These are phyloP conservation scores for Caerostris darwini DNA, from an alignment of 1,140 invertebrate species.

Conservation along the genomic window DNA sequence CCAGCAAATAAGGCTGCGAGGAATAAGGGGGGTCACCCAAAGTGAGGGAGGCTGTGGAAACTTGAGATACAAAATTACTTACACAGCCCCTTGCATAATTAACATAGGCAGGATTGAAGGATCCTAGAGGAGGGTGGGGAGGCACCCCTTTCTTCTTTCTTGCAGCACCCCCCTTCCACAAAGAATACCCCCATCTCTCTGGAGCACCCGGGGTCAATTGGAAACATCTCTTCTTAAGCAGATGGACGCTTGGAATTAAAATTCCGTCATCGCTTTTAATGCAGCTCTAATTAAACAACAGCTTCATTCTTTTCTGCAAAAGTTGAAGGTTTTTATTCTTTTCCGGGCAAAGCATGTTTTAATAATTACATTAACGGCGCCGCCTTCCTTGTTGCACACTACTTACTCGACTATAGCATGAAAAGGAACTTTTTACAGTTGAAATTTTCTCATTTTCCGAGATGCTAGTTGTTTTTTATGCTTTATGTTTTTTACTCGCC, in stretches of 20 bases:
- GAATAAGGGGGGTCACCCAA: conserved; percentile 47
- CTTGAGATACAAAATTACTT: conserved; percentile 76
- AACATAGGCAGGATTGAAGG: conserved; percentile 77
- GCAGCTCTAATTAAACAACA: conserved; percentile 78
- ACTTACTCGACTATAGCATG: conserved; percentile 74
- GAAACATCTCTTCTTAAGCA: conserved; percentile 71
- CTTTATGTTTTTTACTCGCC: conserved; percentile 75
- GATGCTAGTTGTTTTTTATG: conserved; percentile 55
- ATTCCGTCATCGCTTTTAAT: conserved; percentile 78
- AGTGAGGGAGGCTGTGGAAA: conserved; percentile 69
- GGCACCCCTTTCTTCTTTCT: conserved; percentile 58
- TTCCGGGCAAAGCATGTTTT: conserved; percentile 77
- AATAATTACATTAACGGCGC: conserved; percentile 78
- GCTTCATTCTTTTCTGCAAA: conserved; percentile 75
- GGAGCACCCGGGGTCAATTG: conserved; percentile 77
- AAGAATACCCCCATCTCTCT: conserved; percentile 68
- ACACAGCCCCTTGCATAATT: conserved; percentile 76
- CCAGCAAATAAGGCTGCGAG: conserved; percentile 66
- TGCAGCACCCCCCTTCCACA: conserved; percentile 49
- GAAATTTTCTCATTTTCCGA: conserved; percentile 76
- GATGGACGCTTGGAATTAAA: conserved; percentile 77
- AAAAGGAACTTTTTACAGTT: conserved; percentile 76
- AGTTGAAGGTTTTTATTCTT: conserved; percentile 74
- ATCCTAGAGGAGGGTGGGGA: conserved; percentile 29
- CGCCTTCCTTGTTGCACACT: conserved; percentile 65